Evolutionary conservation across 2,888 invertebrate species (phyloP), one percentile per base, ranked within the genome.

Genomic region (Galerucella nymphaeae): DNA sequence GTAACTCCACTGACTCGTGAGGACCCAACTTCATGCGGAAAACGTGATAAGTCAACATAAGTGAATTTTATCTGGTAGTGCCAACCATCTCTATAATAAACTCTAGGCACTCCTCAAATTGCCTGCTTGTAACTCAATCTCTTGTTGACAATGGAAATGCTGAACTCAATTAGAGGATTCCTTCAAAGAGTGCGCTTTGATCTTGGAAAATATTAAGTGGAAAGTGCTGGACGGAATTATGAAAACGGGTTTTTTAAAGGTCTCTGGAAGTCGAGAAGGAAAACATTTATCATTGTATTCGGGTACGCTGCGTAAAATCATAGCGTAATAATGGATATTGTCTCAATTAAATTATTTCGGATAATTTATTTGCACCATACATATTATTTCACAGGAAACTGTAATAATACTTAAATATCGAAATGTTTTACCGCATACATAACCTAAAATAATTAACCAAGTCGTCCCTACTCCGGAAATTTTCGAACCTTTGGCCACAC

Each of bases 1-100:
- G 61, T 18, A n/a, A 13, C 61, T 16, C 9, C 61, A 62, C 61
- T 62, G 61, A 76, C 77, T 73, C 77, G 78, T 77, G 74, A 79
- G 79, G 78, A 78, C 78, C 77, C 76, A 73, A 76, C 74, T 77
- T 79, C 80, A 81, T 78, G 80, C 79, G 81, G 81, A 81, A 82
- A 82, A 83, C 83, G 82, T 83, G 83, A 83, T 83, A 82, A 82
- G 82, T 83, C 83, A 82, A 80, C 82, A 80, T 81, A 82, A 83
- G 81, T 82, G 83, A 81, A 80, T 82, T 83, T 81, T 80, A 82
- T 81, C 80, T 79, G 75, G 42, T 42, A 62, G 79, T 78, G 81
- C 80, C 79, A 76, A 78, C 79, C 79, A 77, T 79, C 78, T 79
- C 80, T 80, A 79, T 79, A 79, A 80, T 79, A 79, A 78, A 79